A percentile compares a stretch with the other conserved stretches of the same genome.
These are phyloP conservation scores for Trimorus sp. DNA, from an alignment of 2,888 invertebrate genomes.

Conservation along the genomic window DNA sequence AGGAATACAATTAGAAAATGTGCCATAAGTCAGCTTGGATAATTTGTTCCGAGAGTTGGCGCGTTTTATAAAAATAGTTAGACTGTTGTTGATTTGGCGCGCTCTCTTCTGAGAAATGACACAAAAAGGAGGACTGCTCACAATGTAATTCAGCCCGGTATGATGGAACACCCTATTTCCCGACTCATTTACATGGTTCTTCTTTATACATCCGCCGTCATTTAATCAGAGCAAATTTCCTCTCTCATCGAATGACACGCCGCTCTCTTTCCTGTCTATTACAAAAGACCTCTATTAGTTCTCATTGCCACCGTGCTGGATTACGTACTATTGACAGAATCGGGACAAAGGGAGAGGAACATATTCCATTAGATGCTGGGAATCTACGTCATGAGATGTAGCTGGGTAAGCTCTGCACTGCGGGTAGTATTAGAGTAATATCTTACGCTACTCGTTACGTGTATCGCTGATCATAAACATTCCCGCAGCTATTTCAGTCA, in stretches of 20 bases:
- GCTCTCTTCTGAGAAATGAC: no score
- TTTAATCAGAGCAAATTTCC: constrained; percentile 13
- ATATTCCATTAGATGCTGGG: constrained; percentile 39
- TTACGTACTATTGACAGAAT: constrained; percentile 39
- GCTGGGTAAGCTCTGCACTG: constrained; percentile 34
- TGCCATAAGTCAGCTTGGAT: no score
- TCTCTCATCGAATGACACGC: constrained; percentile 4
- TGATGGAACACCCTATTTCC: no score
- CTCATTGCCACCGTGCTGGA: constrained; percentile 24
- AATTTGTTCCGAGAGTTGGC: no score
- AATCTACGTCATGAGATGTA: constrained; percentile 33
- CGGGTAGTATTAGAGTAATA: constrained; percentile 49
- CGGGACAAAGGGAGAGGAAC: constrained; percentile 24
- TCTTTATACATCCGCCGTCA: constrained; percentile 1
- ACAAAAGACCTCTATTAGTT: constrained; percentile 34
- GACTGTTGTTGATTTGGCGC: no score
- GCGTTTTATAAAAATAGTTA: no score
- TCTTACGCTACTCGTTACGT: constrained; percentile 45
- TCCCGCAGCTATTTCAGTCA: constrained; percentile 41
- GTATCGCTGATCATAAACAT: constrained; percentile 49
- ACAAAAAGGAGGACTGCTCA: no score
- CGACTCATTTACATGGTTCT: background rate
- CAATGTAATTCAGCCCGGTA: no score
- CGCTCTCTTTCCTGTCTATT: constrained; percentile 7
- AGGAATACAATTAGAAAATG: no score